Conservation (phyloP, 2,888 invertebrate species). For the Callimorpha dominula region DNA sequence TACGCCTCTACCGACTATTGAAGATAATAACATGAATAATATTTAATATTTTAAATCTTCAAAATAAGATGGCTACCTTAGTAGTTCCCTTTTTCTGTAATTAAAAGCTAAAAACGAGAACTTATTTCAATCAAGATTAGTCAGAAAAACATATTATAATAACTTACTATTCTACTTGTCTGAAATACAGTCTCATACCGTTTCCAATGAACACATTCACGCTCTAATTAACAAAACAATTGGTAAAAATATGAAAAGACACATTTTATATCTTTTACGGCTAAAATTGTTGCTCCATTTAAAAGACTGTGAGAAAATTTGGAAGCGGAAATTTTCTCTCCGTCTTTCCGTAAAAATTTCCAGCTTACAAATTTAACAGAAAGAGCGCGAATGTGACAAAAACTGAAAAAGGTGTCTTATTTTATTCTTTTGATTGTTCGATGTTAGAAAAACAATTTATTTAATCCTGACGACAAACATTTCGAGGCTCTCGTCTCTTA, state of each 20-base stretch:
- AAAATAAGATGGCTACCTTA: too few species aligned
- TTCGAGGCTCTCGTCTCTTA: neutral
- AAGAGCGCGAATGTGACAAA: neutral
- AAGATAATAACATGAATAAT: too few species aligned
- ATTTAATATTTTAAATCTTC: too few species aligned
- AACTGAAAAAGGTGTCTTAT: neutral
- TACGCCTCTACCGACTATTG: too few species aligned
- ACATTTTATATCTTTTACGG: slow-evolving; percentile 13
- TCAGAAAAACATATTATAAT: neutral
- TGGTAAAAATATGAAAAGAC: slow-evolving; percentile 12
- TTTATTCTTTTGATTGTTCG: neutral
- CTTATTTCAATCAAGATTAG: neutral
- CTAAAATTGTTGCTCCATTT: slow-evolving; percentile 9
- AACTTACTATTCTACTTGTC: neutral
- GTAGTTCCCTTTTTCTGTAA: neutral
- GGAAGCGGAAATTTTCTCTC: neutral
- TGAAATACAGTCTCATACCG: neutral
- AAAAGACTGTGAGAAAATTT: slow-evolving; percentile 1
- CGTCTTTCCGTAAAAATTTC: neutral
- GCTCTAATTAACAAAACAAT: slow-evolving; percentile 21
- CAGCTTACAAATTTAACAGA: neutral
- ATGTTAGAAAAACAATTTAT: neutral
- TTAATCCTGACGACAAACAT: neutral
- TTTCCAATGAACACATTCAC: slow-evolving; percentile 12
- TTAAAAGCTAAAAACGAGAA: neutral